Evolutionary conservation across 2,797 vertebrate species (phyloP).

Genomic region (Phoeniculus purpureus): DNA sequence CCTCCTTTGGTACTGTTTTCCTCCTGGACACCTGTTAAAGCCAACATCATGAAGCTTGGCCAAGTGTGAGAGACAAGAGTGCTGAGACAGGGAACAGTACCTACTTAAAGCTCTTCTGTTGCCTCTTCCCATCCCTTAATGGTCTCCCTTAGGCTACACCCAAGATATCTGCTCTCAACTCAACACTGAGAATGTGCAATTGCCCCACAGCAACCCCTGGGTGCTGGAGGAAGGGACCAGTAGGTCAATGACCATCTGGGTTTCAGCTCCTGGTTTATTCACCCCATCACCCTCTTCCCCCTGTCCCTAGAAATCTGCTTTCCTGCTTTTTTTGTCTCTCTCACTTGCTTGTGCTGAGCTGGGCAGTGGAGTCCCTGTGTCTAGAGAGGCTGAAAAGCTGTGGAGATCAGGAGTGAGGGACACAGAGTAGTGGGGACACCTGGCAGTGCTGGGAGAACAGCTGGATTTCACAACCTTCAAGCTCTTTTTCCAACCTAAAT

Average conservation of each 20-base stretch:
- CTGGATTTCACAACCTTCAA: too few relatives aligned
- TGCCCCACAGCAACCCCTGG: background rate
- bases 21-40: background rate
- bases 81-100: background rate
- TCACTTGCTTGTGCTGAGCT: too few relatives aligned
- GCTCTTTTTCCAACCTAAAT: too few relatives aligned
- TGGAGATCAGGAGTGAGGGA: too few relatives aligned
- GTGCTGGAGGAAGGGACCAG: background rate
- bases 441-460: too few relatives aligned
- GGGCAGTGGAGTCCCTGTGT: too few relatives aligned
- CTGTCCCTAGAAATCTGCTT: too few relatives aligned
- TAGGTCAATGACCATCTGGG: background rate
- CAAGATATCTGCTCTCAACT: background rate
- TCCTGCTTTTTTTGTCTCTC: too few relatives aligned
- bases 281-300: too few relatives aligned
- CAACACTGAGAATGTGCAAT: background rate
- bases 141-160: background rate
- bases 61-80: background rate
- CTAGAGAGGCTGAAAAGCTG: too few relatives aligned
- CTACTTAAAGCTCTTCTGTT: background rate
- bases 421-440: too few relatives aligned
- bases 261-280: too few relatives aligned
- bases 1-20: background rate
- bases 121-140: background rate
- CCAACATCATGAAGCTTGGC: background rate